A percentile compares a stretch with the other conserved stretches of the same genome.
Evolutionary conservation across 1,140 invertebrate species (phyloP).

Genomic region (Elymnias hypermnestra): DNA sequence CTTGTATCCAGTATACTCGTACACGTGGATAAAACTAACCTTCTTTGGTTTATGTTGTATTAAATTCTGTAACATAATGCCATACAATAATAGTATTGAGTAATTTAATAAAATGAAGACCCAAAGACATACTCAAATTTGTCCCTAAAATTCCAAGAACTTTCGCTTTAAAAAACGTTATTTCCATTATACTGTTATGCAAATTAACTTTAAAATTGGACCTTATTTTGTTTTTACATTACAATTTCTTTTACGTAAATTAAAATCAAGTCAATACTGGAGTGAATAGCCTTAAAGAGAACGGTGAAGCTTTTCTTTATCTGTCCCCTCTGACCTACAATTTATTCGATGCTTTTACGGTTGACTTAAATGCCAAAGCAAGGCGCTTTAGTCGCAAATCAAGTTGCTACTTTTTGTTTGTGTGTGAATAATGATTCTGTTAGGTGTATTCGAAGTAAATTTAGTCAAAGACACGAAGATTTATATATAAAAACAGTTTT

Average conservation of each 20-base stretch:
- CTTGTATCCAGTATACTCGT: too few relatives aligned
- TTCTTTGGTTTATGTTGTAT: too few relatives aligned
- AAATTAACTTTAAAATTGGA: too few relatives aligned
- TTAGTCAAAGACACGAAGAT: background rate
- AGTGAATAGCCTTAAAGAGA: conserved; percentile 57
- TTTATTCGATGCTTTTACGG: conserved; percentile 71
- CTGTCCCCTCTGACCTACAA: conserved; percentile 73
- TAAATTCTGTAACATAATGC: too few relatives aligned
- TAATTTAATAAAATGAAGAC: too few relatives aligned
- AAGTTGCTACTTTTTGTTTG: conserved; percentile 34
- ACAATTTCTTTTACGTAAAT: conserved; percentile 15
- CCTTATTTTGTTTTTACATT: background rate
- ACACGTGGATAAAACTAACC: too few relatives aligned
- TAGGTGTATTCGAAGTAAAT: conserved; percentile 1
- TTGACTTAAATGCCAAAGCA: conserved; percentile 72
- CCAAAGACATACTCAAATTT: too few relatives aligned
- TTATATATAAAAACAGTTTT: too few relatives aligned
- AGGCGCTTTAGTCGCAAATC: conserved; percentile 55
- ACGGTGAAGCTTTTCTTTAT: conserved; percentile 57
- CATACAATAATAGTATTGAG: too few relatives aligned
- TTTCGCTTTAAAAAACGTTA: too few relatives aligned
- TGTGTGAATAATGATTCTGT: conserved; percentile 7
- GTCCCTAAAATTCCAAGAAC: too few relatives aligned
- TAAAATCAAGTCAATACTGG: conserved; percentile 42
- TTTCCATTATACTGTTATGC: too few relatives aligned